Percentiles rank a stretch among this genome's conserved stretches.
Conservation (phyloP, 2,888 invertebrate species). For the Cerastis rubricosa region DNA sequence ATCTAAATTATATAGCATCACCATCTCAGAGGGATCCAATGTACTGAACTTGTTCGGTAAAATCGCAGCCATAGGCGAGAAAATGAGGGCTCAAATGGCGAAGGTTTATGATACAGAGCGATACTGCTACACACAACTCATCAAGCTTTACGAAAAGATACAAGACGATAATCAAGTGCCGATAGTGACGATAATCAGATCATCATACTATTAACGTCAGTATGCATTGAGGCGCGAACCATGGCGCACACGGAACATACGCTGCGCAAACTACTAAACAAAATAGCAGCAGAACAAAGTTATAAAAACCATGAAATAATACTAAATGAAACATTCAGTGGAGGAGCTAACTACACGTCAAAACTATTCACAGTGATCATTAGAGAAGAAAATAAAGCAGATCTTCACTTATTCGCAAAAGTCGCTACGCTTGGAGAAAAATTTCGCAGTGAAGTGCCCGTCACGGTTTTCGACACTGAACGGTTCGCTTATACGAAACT, state of each 20-base stretch:
- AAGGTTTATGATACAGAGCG: too few relatives aligned
- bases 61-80: too few relatives aligned
- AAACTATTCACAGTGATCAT: conserved; percentile 39
- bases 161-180: conserved; percentile 29
- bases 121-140: too few relatives aligned
- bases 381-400: conserved; percentile 29
- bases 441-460: conserved; percentile 19
- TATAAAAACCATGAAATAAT: conserved; percentile 36
- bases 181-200: conserved; percentile 55
- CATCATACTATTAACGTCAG: conserved; percentile 6
- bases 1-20: too few relatives aligned
- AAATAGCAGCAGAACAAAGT: conserved; percentile 45
- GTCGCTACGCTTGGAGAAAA: conserved; percentile 37
- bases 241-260: conserved; percentile 34
- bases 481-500: conserved; percentile 47
- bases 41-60: too few relatives aligned
- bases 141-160: too few relatives aligned
- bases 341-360: conserved; percentile 60
- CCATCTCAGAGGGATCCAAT: too few relatives aligned
- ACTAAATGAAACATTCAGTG: conserved; percentile 44
- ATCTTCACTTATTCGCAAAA: conserved; percentile 54
- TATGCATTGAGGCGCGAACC: not conserved
- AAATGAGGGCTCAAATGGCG: too few relatives aligned
- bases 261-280: conserved; percentile 20
- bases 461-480: conserved; percentile 44